A percentile compares a stretch with the other conserved stretches of the same genome.
These are phyloP conservation scores for Sesia bembeciformis DNA, from an alignment of 2,888 invertebrate species.

Conservation along the genomic window DNA sequence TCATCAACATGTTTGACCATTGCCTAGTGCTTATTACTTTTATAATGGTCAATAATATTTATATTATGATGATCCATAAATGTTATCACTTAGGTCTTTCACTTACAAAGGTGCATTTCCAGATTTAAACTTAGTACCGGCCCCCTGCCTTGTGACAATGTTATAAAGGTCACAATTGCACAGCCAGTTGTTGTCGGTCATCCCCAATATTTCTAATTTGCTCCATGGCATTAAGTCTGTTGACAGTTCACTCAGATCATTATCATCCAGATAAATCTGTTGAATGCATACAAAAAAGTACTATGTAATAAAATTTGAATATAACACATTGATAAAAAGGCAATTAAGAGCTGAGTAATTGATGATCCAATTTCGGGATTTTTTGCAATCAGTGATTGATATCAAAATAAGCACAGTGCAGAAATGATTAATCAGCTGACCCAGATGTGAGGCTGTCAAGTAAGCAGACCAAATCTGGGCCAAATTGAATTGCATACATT, in stretches of 20 bases:
- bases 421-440: conserved; percentile 59
- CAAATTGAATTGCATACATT: conserved; percentile 34
- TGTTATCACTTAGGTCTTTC: not conserved
- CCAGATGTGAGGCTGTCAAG: conserved; percentile 47
- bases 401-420: conserved; percentile 31
- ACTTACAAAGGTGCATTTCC: conserved; percentile 61
- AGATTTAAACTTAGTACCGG: conserved; percentile 47
- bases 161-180: conserved; percentile 76
- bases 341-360: not conserved
- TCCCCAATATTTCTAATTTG: conserved; percentile 68
- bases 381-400: conserved; percentile 41
- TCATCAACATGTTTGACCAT: no score
- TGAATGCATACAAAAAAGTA: not conserved
- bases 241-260: conserved; percentile 71
- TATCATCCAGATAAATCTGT: conserved; percentile 78
- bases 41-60: no score
- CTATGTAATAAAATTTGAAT: not conserved
- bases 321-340: not conserved
- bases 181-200: conserved; percentile 77
- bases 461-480: conserved; percentile 54
- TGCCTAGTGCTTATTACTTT: no score
- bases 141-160: conserved; percentile 52
- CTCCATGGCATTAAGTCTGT: conserved; percentile 71
- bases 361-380: conserved; percentile 28
- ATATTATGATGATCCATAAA: no score